Percentiles rank a stretch among this genome's conserved stretches.
These are phyloP conservation scores for Tenthredo notha DNA, from an alignment of 2,888 invertebrate species.

Conservation along the genomic window DNA sequence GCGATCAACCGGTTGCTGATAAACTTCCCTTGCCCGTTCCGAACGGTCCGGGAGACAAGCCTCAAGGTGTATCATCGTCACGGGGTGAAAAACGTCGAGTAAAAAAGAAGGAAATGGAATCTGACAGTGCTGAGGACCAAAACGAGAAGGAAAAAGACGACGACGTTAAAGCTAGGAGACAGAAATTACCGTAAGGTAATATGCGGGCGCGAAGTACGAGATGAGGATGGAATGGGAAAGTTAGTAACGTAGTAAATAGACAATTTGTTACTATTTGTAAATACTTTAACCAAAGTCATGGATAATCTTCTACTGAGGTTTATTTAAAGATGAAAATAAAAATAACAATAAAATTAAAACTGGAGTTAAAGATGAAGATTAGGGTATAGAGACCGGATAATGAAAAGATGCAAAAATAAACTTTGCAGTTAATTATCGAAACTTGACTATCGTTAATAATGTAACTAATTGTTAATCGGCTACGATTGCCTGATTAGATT, in stretches of 20 bases:
- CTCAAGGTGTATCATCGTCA: constrained; percentile 55
- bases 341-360: not conserved
- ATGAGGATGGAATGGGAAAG: not conserved
- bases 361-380: not conserved
- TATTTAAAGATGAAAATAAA: not conserved
- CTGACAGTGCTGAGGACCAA: constrained; percentile 55
- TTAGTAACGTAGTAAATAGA: constrained; percentile 47
- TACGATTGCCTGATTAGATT: constrained; percentile 8
- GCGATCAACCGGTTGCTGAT: constrained; percentile 70
- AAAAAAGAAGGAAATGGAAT: not conserved
- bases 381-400: not conserved
- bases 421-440: not conserved
- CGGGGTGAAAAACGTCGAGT: not conserved
- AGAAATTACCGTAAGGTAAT: constrained; percentile 73
- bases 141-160: constrained; percentile 65
- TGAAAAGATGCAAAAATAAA: not conserved
- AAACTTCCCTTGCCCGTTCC: not conserved
- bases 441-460: not conserved
- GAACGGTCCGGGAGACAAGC: constrained; percentile 64
- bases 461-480: not conserved
- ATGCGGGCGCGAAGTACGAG: not conserved
- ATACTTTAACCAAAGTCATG: not conserved
- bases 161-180: constrained; percentile 72
- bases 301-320: not conserved
- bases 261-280: constrained; percentile 49